Percentiles rank a stretch among this genome's conserved stretches.
These are phyloP conservation scores for Ichneumoninae sp. DNA, from an alignment of 2,888 invertebrate species.

Conservation along the genomic window DNA sequence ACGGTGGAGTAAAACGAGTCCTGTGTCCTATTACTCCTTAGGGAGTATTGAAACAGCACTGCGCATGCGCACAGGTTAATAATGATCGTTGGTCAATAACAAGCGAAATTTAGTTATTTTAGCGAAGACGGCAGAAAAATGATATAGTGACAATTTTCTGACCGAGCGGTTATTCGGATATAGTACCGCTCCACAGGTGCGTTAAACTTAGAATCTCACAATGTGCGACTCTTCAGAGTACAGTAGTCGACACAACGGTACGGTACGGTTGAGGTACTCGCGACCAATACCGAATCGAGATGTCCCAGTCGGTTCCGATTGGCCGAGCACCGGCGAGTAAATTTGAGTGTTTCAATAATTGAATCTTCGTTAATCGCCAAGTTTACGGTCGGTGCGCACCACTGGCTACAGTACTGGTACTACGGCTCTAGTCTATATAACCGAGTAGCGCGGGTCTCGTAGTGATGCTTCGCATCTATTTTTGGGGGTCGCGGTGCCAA, in stretches of 20 bases:
- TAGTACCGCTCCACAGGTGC: no score
- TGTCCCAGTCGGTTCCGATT: not conserved
- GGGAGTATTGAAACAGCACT: no score
- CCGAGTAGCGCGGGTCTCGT: slow-evolving; percentile 30
- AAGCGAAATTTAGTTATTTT: no score
- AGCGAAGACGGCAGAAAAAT: no score
- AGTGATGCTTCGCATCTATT: slow-evolving; percentile 78
- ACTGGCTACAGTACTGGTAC: not conserved
- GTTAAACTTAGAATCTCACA: not conserved
- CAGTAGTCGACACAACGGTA: not conserved
- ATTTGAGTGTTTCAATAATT: not conserved
- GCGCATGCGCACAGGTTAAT: no score
- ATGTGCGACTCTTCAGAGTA: not conserved
- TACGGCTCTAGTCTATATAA: not conserved
- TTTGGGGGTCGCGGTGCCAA: slow-evolving; percentile 75
- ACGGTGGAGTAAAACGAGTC: no score
- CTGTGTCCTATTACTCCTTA: no score
- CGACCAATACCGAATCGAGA: not conserved
- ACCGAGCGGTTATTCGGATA: slow-evolving; percentile 3
- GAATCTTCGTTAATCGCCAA: slow-evolving; percentile 1
- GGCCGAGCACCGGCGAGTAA: not conserved
- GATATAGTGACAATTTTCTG: no score
- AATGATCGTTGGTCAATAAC: no score
- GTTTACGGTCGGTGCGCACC: not conserved
- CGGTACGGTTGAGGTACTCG: not conserved